A percentile compares a stretch with the other conserved stretches of the same genome.
Evolutionary conservation across 2,113 vertebrate species (phyloP).

Genomic region (Perccottus glenii): DNA sequence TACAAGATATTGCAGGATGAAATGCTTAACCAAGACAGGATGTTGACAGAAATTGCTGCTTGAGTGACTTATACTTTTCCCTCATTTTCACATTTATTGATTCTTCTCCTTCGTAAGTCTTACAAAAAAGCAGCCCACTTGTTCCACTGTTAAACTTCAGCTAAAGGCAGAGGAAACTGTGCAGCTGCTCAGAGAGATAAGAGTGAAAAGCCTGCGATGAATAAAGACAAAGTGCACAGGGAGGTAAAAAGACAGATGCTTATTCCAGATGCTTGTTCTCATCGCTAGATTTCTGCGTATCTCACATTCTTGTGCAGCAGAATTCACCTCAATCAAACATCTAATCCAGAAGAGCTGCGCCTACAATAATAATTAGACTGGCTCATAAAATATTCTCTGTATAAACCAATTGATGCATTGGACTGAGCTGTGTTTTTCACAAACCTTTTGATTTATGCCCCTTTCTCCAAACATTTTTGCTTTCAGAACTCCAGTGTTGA

Average conservation of each 20-base stretch:
- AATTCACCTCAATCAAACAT: conserved; percentile 43
- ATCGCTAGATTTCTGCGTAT: conserved; percentile 58
- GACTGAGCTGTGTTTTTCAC: too few species aligned
- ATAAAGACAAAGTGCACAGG: conserved; percentile 32
- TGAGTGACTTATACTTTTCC: too few species aligned
- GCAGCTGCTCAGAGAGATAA: conserved; percentile 19
- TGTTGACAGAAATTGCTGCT: too few species aligned
- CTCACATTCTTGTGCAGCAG: conserved; percentile 53
- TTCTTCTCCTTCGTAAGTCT: too few species aligned
- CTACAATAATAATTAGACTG: conserved; percentile 62
- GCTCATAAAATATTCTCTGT: conserved; percentile 41
- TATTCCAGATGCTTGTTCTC: conserved; percentile 78
- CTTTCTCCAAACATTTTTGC: neutral
- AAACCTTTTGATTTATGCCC: neutral
- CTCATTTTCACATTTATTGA: too few species aligned
- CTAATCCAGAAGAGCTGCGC: conserved; percentile 29
- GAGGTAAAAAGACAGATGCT: conserved; percentile 52
- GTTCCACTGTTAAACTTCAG: neutral
- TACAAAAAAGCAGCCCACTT: neutral
- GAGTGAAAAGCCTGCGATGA: conserved; percentile 34
- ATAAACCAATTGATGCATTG: conserved; percentile 36
- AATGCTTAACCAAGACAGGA: too few species aligned
- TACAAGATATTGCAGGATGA: too few species aligned
- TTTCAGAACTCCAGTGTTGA: neutral
- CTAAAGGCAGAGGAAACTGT: neutral